phyloP scores from a whole-genome alignment of 2,113 vertebrate genomes.

The Cryptotis parvus region DNA sequence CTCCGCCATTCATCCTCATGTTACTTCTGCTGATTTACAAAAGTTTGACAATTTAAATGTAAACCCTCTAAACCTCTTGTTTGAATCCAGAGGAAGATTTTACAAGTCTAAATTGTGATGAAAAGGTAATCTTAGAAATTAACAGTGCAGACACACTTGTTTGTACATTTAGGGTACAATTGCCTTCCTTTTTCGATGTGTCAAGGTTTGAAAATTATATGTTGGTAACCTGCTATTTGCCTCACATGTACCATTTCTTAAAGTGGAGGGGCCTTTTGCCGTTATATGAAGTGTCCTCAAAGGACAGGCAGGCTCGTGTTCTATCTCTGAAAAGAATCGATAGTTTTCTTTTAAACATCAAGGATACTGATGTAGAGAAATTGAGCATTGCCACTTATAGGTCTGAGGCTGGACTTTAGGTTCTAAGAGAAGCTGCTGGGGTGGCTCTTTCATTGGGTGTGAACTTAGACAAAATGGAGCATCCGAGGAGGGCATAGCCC shows the following conservation, averaged over 20 bases:
- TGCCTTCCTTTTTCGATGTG: not conserved
- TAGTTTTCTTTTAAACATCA: constrained; percentile 68
- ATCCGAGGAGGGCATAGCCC: not conserved
- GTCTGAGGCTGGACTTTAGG: not conserved
- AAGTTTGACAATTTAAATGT: constrained; percentile 17
- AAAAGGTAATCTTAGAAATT: not conserved
- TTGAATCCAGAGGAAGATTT: not conserved
- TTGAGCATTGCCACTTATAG: constrained; percentile 66
- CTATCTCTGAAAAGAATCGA: constrained; percentile 61
- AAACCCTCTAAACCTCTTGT: not conserved
- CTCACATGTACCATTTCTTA: not conserved
- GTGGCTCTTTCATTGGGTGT: constrained; percentile 45
- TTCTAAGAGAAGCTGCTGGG: not conserved
- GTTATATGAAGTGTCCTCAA: constrained; percentile 44
- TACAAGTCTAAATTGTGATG: not conserved
- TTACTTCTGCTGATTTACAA: not conserved
- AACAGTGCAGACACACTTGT: not conserved
- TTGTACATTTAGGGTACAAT: not conserved
- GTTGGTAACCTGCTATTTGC: constrained; percentile 12
- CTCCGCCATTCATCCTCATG: not conserved
- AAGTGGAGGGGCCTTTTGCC: constrained; percentile 37
- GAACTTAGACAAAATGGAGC: constrained; percentile 56
- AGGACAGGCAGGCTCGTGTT: not conserved
- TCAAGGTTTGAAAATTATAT: not conserved
- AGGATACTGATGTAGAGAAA: constrained; percentile 43